A percentile compares a stretch with the other conserved stretches of the same genome.
phyloP scores from a whole-genome alignment of 92 coral and sea anemone genomes.

The Actinernus sp. region DNA sequence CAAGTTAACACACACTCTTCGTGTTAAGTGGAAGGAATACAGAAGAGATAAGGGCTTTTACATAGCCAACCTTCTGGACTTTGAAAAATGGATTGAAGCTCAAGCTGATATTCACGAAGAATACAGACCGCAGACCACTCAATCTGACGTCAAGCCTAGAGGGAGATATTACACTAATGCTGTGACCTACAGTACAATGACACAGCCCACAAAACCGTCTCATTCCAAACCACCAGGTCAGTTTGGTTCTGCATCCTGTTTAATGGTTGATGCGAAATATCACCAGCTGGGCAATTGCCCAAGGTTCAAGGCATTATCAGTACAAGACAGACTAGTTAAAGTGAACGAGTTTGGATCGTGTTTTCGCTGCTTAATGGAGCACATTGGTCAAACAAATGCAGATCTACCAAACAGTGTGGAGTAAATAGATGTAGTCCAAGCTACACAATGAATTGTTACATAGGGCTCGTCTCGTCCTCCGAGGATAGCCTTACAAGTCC shows the following conservation, averaged over 20 bases:
- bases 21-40: conserved; percentile 32
- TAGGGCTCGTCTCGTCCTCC: too few species aligned
- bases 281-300: too few species aligned
- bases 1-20: conserved; percentile 12
- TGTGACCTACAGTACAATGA: conserved; percentile 17
- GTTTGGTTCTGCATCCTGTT: background rate
- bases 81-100: conserved; percentile 21
- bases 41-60: conserved; percentile 2
- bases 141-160: conserved; percentile 1
- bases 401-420: too few species aligned
- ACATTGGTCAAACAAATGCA: too few species aligned
- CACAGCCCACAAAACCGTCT: conserved; percentile 1
- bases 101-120: conserved; percentile 31
- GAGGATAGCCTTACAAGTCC: too few species aligned
- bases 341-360: conserved; percentile 16
- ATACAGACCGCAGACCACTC: background rate
- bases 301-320: too few species aligned
- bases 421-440: too few species aligned
- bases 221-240: background rate
- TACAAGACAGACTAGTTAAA: too few species aligned
- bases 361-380: conserved; percentile 34
- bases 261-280: conserved; percentile 14
- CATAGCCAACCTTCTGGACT: conserved; percentile 7
- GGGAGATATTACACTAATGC: background rate
- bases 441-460: conserved; percentile 43